Conservation (phyloP, 2,888 invertebrate genomes). For the Augiades crinisus region DNA sequence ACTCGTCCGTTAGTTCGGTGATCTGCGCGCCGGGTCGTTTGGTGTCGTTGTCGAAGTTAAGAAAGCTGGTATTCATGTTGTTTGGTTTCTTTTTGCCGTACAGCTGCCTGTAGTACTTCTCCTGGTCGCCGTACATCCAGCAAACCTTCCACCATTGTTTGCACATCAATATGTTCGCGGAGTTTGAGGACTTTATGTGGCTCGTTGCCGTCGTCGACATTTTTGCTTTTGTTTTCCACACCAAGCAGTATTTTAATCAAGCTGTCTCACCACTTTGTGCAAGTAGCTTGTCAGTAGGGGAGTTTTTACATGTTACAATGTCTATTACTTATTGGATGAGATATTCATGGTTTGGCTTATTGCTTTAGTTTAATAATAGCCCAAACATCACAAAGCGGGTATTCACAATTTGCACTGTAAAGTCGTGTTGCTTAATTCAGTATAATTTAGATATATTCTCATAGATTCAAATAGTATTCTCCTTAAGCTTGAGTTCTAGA, state of each 20-base stretch:
- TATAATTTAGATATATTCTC: too few relatives aligned
- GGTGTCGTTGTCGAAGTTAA: slow-evolving; percentile 58
- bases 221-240: slow-evolving; percentile 40
- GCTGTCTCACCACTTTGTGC: not conserved
- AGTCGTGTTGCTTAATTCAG: too few relatives aligned
- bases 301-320: too few relatives aligned
- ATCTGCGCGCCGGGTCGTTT: slow-evolving; percentile 75
- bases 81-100: slow-evolving; percentile 83
- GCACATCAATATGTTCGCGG: slow-evolving; percentile 90
- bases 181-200: slow-evolving; percentile 76
- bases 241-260: not conserved
- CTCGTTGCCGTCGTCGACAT: slow-evolving; percentile 78
- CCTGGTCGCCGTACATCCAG: slow-evolving; percentile 92
- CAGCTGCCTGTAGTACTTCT: slow-evolving; percentile 91
- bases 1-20: slow-evolving; percentile 74
- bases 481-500: too few relatives aligned
- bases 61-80: slow-evolving; percentile 56
- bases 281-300: too few relatives aligned
- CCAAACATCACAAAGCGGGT: too few relatives aligned
- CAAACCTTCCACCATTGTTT: slow-evolving; percentile 96
- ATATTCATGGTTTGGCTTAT: too few relatives aligned
- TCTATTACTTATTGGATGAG: too few relatives aligned
- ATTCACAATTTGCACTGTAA: too few relatives aligned
- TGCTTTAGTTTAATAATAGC: too few relatives aligned
- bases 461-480: too few relatives aligned